Percentiles rank a stretch among this genome's conserved stretches.
Conservation (phyloP, 2,797 vertebrate species). For the Hemibagrus guttatus region DNA sequence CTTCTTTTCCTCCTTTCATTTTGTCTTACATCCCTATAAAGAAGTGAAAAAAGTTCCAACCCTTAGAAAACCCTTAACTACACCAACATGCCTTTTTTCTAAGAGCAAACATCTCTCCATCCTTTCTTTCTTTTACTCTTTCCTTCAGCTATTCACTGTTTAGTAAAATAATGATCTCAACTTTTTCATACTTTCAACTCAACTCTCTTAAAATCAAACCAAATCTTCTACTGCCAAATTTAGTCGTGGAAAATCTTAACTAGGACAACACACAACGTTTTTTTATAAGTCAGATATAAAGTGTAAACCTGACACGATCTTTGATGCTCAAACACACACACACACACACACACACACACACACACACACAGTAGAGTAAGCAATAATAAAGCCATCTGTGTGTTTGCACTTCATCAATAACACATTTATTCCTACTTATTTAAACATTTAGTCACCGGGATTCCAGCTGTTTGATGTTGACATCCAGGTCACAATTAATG, state of each 20-base stretch:
- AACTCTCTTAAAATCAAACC: not conserved
- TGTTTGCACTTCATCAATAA: slow-evolving; percentile 18
- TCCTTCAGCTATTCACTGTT: not conserved
- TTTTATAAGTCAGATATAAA: not conserved
- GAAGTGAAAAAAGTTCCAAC: not conserved
- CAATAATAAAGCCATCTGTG: not conserved
- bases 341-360: slow-evolving; percentile 17
- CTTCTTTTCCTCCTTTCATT: not conserved
- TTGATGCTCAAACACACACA: not conserved
- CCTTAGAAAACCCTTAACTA: not conserved
- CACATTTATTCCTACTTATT: slow-evolving; percentile 23
- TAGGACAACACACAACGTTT: not conserved
- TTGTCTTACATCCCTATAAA: not conserved
- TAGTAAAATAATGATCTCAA: not conserved
- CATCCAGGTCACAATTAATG: slow-evolving; percentile 35
- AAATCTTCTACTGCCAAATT: not conserved
- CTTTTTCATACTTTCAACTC: not conserved
- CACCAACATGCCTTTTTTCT: not conserved
- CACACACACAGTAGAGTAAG: not conserved
- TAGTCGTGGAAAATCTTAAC: not conserved
- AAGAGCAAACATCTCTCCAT: not conserved
- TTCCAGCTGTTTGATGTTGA: slow-evolving; percentile 19
- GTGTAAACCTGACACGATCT: not conserved
- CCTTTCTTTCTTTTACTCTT: not conserved
- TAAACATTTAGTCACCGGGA: not conserved